Conservation (phyloP, 2,113 vertebrate genomes). For the Theristicus caerulescens region DNA sequence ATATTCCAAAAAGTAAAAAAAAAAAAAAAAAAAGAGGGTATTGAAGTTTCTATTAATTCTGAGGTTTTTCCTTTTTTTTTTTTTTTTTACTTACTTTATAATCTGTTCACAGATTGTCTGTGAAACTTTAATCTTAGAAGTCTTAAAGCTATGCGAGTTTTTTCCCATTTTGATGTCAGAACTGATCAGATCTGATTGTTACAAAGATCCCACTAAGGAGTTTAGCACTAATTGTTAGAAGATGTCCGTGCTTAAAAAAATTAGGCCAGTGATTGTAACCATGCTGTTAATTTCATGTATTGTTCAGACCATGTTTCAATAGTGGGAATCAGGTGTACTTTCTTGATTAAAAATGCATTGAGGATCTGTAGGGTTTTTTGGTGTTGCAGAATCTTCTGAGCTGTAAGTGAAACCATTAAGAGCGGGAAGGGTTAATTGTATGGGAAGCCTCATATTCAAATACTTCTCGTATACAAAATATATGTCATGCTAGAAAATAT, state of each 20-base stretch:
- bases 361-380: background rate
- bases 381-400: constrained; percentile 29
- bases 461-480: constrained; percentile 58
- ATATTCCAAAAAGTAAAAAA: background rate
- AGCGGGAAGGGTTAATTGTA: constrained; percentile 65
- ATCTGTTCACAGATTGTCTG: constrained; percentile 12
- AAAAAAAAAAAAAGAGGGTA: background rate
- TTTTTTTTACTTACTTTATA: background rate
- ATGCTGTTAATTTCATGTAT: constrained; percentile 30
- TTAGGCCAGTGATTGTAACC: constrained; percentile 22
- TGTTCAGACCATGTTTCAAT: constrained; percentile 19
- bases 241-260: constrained; percentile 18
- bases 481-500: constrained; percentile 67
- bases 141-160: background rate
- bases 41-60: background rate
- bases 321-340: background rate
- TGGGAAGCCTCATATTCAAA: constrained; percentile 46
- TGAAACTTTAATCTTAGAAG: constrained; percentile 5
- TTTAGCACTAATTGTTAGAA: constrained; percentile 33
- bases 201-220: constrained; percentile 1
- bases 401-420: constrained; percentile 41
- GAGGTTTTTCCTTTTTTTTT: background rate
- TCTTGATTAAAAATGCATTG: background rate
- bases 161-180: background rate
- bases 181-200: constrained; percentile 33